phyloP scores from a whole-genome alignment of 1,140 invertebrate genomes.

The Drosophila neocordata region DNA sequence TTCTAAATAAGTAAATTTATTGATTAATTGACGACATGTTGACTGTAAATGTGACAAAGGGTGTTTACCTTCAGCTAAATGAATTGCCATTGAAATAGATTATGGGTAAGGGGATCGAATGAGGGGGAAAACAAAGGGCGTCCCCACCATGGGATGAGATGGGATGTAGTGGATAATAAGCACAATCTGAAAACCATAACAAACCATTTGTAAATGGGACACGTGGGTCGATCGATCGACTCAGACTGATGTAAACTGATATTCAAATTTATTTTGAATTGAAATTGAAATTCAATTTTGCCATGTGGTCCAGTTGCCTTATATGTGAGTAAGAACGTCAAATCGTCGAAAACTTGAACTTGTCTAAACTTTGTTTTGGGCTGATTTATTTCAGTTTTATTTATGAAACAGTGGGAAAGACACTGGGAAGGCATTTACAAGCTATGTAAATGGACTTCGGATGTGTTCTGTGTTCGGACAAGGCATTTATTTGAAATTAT shows the following conservation, averaged over 20 bases:
- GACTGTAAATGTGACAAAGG: conserved; percentile 73
- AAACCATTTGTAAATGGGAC: conserved; percentile 78
- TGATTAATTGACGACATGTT: conserved; percentile 57
- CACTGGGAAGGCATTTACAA: conserved; percentile 54
- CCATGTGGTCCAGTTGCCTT: conserved; percentile 69
- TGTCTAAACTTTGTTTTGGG: conserved; percentile 57
- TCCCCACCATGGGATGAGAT: conserved; percentile 60
- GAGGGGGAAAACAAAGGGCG: conserved; percentile 28
- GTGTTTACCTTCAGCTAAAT: conserved; percentile 35
- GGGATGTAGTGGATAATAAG: conserved; percentile 44
- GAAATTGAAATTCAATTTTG: conserved; percentile 64
- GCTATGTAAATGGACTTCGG: conserved; percentile 66
- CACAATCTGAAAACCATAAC: conserved; percentile 62
- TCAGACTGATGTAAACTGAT: conserved; percentile 39
- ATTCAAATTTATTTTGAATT: conserved; percentile 37
- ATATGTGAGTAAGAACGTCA: conserved; percentile 44
- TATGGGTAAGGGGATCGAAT: neutral
- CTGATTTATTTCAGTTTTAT: conserved; percentile 68
- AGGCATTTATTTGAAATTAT: conserved; percentile 73
- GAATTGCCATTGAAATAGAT: neutral
- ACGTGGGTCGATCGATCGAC: conserved; percentile 57
- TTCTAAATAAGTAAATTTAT: conserved; percentile 18
- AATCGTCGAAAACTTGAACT: conserved; percentile 47
- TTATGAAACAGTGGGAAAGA: conserved; percentile 37
- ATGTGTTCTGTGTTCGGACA: conserved; percentile 43